Evolutionary conservation across 2,113 vertebrate genomes (phyloP), one percentile per base, ranked within the genome.

Genomic region (Odobenus rosmarus): DNA sequence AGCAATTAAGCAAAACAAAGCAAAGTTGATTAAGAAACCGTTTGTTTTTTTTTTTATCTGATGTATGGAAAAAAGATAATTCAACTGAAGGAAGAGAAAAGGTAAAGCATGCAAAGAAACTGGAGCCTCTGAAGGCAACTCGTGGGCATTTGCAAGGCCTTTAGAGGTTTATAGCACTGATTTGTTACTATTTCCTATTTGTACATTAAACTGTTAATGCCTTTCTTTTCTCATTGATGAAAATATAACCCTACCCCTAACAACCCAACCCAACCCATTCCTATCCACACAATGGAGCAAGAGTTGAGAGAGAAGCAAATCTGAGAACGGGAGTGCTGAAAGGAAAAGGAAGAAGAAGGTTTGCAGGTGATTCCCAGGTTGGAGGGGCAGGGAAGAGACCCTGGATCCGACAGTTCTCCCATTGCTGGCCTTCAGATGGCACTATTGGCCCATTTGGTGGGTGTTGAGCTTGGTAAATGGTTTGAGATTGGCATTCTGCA

Each of bases 391-490:
- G 19, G 28, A 59, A 36, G 62, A 53, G 39, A 53, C 13, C 51
- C 31, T 31, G 67, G n/a, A 5, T 8, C 76, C 8, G 8, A n/a
- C 55, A 15, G 4, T 36, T 92, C 51, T 97, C 74, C 95, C 86
- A 12, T n/a, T 53, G 11, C 51, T 67, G 84, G 93, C 98, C 98
- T 90, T 95, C 81, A 96, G 98, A 85, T 95, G 98, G 97, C 97
- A 87, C 76, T 96, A 12, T 96, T 96, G 88, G 33, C 95, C 92
- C 76, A 80, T 88, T 79, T 76, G n/a, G 46, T 74, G 42, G 57
- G 49, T 69, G 10, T 72, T 89, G 7, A 53, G 19, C 55, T 59
- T 71, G 46, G 36, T 36, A 24, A 92, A 13, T 69, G 69, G 33
- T 88, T 88, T 53, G 53, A 95, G 51, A 18, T 1, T 46, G n/a